These are phyloP conservation scores for Sebastes kiyomatsui DNA, from an alignment of 2,797 vertebrate species.

Conservation along the genomic window DNA sequence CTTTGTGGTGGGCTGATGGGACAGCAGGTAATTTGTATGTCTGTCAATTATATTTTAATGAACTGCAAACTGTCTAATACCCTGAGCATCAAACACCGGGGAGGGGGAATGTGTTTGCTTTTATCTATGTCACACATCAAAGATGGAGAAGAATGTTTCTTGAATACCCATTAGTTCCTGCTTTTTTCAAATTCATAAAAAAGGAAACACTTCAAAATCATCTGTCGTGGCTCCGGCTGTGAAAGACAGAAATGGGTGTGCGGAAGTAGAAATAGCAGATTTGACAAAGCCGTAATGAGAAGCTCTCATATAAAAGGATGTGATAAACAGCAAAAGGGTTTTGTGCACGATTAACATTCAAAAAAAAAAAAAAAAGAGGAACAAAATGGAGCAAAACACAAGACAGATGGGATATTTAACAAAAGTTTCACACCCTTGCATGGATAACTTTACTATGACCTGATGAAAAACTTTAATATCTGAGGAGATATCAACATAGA, in stretches of 20 bases:
- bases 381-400: conserved; percentile 11
- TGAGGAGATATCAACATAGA: background rate
- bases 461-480: background rate
- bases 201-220: conserved; percentile 40
- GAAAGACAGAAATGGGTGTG: conserved; percentile 49
- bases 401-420: background rate
- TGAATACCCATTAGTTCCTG: conserved; percentile 58
- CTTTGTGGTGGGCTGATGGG: conserved; percentile 42
- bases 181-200: conserved; percentile 24
- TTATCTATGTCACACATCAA: conserved; percentile 55
- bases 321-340: background rate
- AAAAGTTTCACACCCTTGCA: background rate
- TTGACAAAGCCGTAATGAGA: conserved; percentile 29
- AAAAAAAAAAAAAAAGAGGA: background rate
- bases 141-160: conserved; percentile 50
- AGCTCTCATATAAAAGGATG: background rate
- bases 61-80: conserved; percentile 60
- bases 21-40: conserved; percentile 51
- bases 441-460: conserved; percentile 9
- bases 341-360: background rate
- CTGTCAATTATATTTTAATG: conserved; percentile 73
- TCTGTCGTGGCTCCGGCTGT: conserved; percentile 20
- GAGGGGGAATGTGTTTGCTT: conserved; percentile 38
- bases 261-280: conserved; percentile 19
- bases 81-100: conserved; percentile 47